These are phyloP conservation scores for Champsocephalus esox DNA, from an alignment of 2,797 vertebrate species.

Conservation along the genomic window DNA sequence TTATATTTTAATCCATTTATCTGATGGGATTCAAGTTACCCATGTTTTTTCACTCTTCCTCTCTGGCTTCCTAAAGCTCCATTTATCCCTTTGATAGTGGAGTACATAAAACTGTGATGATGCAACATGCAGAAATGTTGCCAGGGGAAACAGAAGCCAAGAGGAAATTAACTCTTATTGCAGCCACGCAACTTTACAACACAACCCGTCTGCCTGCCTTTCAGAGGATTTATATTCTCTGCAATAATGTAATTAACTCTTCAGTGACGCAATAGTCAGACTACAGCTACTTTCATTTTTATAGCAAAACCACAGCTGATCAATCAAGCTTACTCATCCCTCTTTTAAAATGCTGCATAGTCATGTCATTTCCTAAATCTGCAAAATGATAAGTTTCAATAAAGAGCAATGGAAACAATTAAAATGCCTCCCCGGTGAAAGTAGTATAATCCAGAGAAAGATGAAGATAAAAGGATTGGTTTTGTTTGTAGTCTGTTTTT, in stretches of 20 bases:
- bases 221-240: constrained; percentile 35
- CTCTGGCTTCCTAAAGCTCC: constrained; percentile 41
- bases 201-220: not conserved
- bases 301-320: constrained; percentile 6
- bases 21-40: constrained; percentile 57
- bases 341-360: not conserved
- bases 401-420: not conserved
- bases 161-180: constrained; percentile 56
- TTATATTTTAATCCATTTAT: constrained; percentile 52
- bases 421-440: too few relatives aligned
- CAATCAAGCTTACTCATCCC: not conserved
- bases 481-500: too few relatives aligned
- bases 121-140: constrained; percentile 72
- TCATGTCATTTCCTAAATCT: not conserved
- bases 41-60: constrained; percentile 16
- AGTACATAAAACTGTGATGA: constrained; percentile 67
- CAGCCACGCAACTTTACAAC: constrained; percentile 42
- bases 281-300: constrained; percentile 4
- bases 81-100: constrained; percentile 56
- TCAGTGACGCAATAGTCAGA: constrained; percentile 5
- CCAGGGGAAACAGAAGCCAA: constrained; percentile 59
- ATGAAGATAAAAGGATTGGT: too few relatives aligned
- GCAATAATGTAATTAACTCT: constrained; percentile 34
- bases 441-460: not conserved
- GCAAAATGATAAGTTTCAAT: not conserved